phyloP scores from a whole-genome alignment of 37 sponge, comb jelly and placozoan genomes.

The Halisarca cf. caerulea region DNA sequence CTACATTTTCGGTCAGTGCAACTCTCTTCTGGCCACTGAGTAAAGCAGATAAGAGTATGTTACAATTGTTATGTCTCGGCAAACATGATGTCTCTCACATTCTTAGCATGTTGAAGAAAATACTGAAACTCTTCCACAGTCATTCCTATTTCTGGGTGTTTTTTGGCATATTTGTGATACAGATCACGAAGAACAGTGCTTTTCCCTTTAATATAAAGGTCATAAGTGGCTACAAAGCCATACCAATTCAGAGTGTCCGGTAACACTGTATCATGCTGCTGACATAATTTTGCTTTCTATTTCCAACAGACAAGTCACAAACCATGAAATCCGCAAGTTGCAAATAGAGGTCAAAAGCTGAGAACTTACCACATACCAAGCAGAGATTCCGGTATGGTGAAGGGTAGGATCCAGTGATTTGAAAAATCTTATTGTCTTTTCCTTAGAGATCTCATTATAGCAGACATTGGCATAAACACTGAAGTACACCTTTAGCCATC shows the following conservation, averaged over 20 bases:
- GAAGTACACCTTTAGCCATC: conserved; percentile 15
- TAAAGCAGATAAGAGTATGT: neutral
- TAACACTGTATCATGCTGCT: neutral
- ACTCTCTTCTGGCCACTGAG: conserved; percentile 56
- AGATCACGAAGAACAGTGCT: conserved; percentile 42
- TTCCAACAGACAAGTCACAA: no score
- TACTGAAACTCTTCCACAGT: conserved; percentile 57
- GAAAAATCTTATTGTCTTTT: neutral
- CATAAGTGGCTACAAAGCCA: conserved; percentile 60
- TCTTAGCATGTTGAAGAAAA: conserved; percentile 49
- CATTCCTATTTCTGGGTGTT: conserved; percentile 54
- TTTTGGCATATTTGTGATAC: conserved; percentile 46
- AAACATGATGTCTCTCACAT: conserved; percentile 31
- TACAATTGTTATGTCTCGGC: no score
- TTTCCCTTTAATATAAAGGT: neutral
- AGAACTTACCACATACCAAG: conserved; percentile 9
- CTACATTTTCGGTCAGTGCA: neutral
- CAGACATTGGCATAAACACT: neutral
- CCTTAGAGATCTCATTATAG: neutral
- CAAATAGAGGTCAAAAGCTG: neutral
- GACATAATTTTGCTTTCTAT: neutral
- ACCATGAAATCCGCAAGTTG: no score
- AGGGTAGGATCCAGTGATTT: neutral
- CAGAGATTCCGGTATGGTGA: neutral
- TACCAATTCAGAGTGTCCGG: conserved; percentile 63